Evolutionary conservation across 2,113 vertebrate genomes (phyloP), one percentile per base, ranked within the genome.

Genomic region (Elaphurus davidianus): DNA sequence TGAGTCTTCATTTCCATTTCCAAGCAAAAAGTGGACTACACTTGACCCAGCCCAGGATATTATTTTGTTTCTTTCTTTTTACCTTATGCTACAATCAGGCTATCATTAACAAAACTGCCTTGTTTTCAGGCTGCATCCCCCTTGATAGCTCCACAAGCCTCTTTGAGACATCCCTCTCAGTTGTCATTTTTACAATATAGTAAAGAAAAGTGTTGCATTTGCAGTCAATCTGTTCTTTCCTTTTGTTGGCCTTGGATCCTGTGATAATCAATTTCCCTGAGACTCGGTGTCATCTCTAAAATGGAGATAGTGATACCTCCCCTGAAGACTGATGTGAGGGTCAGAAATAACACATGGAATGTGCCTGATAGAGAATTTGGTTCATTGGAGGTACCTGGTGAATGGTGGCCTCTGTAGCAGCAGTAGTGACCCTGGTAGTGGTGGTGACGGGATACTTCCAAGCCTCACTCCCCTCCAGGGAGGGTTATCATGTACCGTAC

Each of bases 1-100:
- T 85, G 50, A 84, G 19, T 60, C 82, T 81, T 81, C 62, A 87
- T 93, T 93, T 93, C 40, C 27, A 71, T 95, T 87, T 95, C 67
- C 7, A 79, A 90, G 50, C 71, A 74, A 74, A 97, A 71, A 91
- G 17, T 95, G 4, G 25, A 33, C 28, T 28, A 11, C 1, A 76
- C 3, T 84, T 87, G 43, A 25, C 50, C 57, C 14, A 89, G 33
- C 9, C 33, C 40, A 82, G 50, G 47, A 45, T 7, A 16, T 82
- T 94, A 88, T 91, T 92, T 67, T 47, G 55, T 90, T 30, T 50
- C 43, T 57, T 88, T 85, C 50, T 54, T 94, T 94, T 91, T 64
- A 87, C 23, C 4, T 96, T 83, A 62, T 83, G 60, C n/a, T 90
- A 43, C 94, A 25, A 14, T 36, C 40, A 82, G 27, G 4, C 57